Evolutionary conservation across 2,113 vertebrate genomes (phyloP), one percentile per base, ranked within the genome.

Genomic region (Aegypius monachus): DNA sequence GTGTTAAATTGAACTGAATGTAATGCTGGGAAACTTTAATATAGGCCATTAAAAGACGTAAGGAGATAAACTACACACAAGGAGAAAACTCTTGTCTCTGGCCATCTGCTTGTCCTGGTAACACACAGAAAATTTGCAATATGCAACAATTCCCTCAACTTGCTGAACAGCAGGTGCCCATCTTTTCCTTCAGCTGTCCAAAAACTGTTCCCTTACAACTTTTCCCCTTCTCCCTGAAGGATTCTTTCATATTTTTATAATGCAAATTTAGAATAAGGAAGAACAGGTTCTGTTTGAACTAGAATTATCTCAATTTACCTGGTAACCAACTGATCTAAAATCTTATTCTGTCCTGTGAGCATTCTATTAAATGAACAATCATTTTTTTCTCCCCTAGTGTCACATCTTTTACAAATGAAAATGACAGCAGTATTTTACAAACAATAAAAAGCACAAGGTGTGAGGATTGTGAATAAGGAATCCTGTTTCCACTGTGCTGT

Each of bases 21-120:
- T 86, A 88, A 80, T 73, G 63, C 78, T 75, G 74, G 31, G 42
- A 96, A 97, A n/a, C 70, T 77, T 92, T 93, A 94, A 94, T 97
- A 82, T 84, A 95, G 85, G 72, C 40, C 56, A 85, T 96, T 96
- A 95, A 81, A 86, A 93, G 79, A 91, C 3, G 8, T 81, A 95
- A 94, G 34, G 90, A 96, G 79, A 94, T 84, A 96, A 97, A 97
- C 88, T 94, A 73, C 82, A 92, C 55, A 55, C 87, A 87, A 97
- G 90, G 94, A 96, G 81, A 92, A 97, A 89, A 90, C 16, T 22
- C 31, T 84, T 84, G 71, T 91, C 95, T 97, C 95, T 88, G 90
- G 75, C 96, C 97, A 96, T 97, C 97, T 97, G 97, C 89, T 97
- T 96, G 89, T 95, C 85, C 88, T 86, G 81, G 83, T 93, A 96